phyloP scores from a whole-genome alignment of 2,113 vertebrate genomes.

The Platysternon megacephalum region DNA sequence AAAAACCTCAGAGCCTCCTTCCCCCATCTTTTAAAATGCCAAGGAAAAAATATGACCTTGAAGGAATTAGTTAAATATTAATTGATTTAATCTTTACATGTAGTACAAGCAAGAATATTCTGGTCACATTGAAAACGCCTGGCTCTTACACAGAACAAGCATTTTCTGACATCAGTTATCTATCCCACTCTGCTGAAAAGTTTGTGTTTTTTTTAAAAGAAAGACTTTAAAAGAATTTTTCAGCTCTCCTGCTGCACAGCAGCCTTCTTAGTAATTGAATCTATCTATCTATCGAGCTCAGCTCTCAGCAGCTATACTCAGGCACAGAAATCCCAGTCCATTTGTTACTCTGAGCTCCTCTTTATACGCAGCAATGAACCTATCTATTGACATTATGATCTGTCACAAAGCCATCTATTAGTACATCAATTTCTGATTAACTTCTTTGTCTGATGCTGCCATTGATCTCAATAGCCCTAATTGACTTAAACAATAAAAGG shows the following conservation, averaged over 20 bases:
- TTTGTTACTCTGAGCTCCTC: background rate
- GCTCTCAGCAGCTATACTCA: background rate
- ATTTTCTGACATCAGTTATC: background rate
- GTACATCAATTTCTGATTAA: background rate
- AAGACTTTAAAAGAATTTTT: background rate
- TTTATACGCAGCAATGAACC: background rate
- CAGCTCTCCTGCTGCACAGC: background rate
- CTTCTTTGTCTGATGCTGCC: background rate
- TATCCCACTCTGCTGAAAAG: background rate
- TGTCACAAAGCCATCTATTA: background rate
- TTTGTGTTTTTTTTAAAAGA: background rate
- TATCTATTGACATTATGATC: background rate
- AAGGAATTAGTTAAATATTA: background rate
- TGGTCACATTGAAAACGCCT: background rate
- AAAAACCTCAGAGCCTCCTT: background rate
- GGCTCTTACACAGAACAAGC: background rate
- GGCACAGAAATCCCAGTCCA: background rate
- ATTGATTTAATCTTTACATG: background rate
- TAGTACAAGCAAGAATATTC: accelerated
- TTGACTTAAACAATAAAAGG: background rate
- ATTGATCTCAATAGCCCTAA: background rate
- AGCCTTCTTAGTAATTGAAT: background rate
- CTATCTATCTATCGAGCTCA: background rate
- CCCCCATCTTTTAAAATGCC: background rate
- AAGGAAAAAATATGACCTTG: background rate